Percentiles rank a stretch among this genome's conserved stretches.
Conservation (phyloP, 1,140 invertebrate species). For the Pygmarrhopalites habei region DNA sequence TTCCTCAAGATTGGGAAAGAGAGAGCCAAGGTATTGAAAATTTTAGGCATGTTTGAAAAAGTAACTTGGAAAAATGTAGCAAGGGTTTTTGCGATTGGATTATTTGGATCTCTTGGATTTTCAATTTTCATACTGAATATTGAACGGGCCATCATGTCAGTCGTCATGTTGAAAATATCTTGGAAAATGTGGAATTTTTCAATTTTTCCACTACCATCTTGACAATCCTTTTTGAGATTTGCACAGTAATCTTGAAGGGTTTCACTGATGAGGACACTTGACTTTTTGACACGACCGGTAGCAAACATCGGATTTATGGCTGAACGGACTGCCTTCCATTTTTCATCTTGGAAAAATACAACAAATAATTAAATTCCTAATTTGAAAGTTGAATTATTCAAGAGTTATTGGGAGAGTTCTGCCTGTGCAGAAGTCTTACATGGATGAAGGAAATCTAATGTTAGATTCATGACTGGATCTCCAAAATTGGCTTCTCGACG, state of each 20-base stretch:
- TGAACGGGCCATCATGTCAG: conserved; percentile 28
- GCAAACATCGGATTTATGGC: conserved; percentile 19
- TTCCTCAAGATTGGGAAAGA: too few relatives aligned
- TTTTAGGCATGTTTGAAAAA: too few relatives aligned
- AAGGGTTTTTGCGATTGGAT: conserved; percentile 20
- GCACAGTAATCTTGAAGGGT: conserved; percentile 5
- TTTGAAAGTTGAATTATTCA: too few relatives aligned
- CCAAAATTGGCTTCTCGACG: too few relatives aligned
- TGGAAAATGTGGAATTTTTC: conserved; percentile 9
- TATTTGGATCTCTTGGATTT: conserved; percentile 21
- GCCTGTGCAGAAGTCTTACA: too few relatives aligned
- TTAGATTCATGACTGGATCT: too few relatives aligned
- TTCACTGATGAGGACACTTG: conserved; percentile 10
- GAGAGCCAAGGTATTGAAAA: too few relatives aligned
- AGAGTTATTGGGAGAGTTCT: too few relatives aligned
- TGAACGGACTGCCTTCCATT: conserved; percentile 35
- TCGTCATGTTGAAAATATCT: not conserved
- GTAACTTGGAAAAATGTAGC: too few relatives aligned
- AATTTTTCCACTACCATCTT: not conserved
- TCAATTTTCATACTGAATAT: conserved; percentile 22
- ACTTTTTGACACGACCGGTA: conserved; percentile 20
- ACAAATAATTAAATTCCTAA: too few relatives aligned
- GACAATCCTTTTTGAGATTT: not conserved
- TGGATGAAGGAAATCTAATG: too few relatives aligned
- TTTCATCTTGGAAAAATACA: too few relatives aligned